These are phyloP conservation scores for Sitodiplosis mosellana DNA, from an alignment of 1,140 invertebrate species.

Conservation along the genomic window DNA sequence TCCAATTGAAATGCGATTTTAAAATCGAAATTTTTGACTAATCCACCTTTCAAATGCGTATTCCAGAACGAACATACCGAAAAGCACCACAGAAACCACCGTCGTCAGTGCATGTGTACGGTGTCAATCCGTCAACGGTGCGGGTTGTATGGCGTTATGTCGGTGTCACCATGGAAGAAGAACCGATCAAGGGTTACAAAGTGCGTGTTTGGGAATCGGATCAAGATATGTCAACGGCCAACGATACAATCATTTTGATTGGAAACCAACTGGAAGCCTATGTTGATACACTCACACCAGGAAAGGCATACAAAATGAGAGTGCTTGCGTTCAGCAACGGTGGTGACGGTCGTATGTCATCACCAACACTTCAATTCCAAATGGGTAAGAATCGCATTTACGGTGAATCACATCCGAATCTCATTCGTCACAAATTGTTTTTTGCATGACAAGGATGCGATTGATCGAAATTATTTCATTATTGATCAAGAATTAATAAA, in stretches of 20 bases:
- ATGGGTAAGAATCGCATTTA: constrained; percentile 40
- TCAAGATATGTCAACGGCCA: constrained; percentile 79
- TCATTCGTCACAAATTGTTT: no score
- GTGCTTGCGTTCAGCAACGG: constrained; percentile 85
- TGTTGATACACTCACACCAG: constrained; percentile 60
- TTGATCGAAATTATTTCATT: not conserved
- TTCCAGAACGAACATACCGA: constrained; percentile 59
- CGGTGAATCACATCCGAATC: no score
- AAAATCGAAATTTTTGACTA: no score
- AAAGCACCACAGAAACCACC: constrained; percentile 87
- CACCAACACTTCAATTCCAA: constrained; percentile 70
- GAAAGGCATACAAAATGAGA: constrained; percentile 72
- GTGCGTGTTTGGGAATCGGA: constrained; percentile 82
- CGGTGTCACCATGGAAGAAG: constrained; percentile 70
- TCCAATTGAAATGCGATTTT: no score
- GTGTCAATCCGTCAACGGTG: constrained; percentile 69
- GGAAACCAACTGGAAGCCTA: constrained; percentile 59
- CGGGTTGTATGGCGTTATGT: constrained; percentile 85
- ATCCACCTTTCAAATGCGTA: constrained; percentile 4
- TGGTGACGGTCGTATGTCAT: constrained; percentile 91
- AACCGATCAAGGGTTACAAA: constrained; percentile 86
- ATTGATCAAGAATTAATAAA: not conserved
- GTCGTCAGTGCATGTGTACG: constrained; percentile 67
- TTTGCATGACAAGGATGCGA: not conserved
- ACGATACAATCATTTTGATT: constrained; percentile 61